Evolutionary conservation across 2,797 vertebrate species (phyloP).

Genomic region (Garrulus glandarius): DNA sequence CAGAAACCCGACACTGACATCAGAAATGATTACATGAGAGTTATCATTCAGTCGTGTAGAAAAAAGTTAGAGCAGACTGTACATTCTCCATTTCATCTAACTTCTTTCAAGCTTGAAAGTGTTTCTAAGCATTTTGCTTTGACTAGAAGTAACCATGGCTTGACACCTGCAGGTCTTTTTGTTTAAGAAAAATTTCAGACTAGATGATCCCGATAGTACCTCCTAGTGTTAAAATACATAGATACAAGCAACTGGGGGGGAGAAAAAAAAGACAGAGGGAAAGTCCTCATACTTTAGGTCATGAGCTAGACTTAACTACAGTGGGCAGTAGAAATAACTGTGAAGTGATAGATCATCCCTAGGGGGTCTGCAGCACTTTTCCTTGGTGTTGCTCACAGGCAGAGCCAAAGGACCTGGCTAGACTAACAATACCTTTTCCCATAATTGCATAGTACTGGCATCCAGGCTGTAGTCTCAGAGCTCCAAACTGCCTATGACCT

Average conservation of each 20-base stretch:
- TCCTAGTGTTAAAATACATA: not conserved
- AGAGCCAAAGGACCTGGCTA: not conserved
- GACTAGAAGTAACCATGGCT: not conserved
- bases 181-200: not conserved
- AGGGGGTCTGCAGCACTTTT: not conserved
- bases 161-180: not conserved
- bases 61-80: not conserved
- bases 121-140: not conserved
- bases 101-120: not conserved
- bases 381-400: not conserved
- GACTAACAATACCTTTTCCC: not conserved
- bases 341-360: not conserved
- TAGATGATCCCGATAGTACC: not conserved
- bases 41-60: not conserved
- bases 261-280: not conserved
- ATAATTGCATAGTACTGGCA: not conserved
- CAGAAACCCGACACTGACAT: not conserved
- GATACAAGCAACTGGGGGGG: fast-evolving
- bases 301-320: not conserved
- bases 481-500: not conserved
- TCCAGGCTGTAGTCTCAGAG: not conserved
- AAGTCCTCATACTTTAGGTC: not conserved
- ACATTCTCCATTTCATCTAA: not conserved
- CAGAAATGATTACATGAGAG: not conserved
- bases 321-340: not conserved